Base-by-base conservation (phyloP, 2,113 vertebrate genomes). In the Megaceryle maxima region DNA sequence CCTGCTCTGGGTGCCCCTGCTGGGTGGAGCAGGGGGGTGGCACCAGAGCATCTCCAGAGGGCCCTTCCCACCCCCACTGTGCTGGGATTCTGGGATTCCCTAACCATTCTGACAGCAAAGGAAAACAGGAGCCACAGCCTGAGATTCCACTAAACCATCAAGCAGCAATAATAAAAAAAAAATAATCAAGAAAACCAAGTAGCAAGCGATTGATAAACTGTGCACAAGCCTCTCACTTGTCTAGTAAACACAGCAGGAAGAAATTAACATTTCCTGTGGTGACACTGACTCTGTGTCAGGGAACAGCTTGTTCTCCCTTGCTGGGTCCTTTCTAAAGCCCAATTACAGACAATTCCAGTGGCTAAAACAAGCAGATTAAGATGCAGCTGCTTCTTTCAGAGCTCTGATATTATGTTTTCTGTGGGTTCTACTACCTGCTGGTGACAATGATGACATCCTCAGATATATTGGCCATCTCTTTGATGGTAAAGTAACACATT, bases 371-470 rank as follows among this genome's bases (percentile, higher is more conserved):
- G 35, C 1, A 4, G 16, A 4, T 33, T 11, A 28, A 53, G 31
- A 5, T 2, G 44, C 26, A 76, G 55, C 57, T 39, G 4, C 60
- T 68, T 6, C 5, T 4, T 20, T 18, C 64, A 55, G 68, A 80
- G 80, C 64, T 43, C 26, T 10, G 18, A 6, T 3, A 16, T 5
- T 1, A 0, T 14, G 13, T 6, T 25, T 74, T 46, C 64, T 68
- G 59, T 16, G 46, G 22, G 29, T 22, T 50, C 70, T 51, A 88
- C 19, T 97, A 99, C 99, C 99, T 99, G 99, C 99, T 99, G 21
- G 99, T 99, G 78, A 99, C 99, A 64, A 99, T 99, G 96, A 99
- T 99, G 84, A 99, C 99, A 37, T 99, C 99, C 97, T 99, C 99
- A 13, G 99, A 99, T 92, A 99, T 99, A 91, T 99, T 99, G 66